These are phyloP conservation scores for Phaenicophaeus curvirostris DNA, from an alignment of 2,797 vertebrate genomes.

Conservation along the genomic window DNA sequence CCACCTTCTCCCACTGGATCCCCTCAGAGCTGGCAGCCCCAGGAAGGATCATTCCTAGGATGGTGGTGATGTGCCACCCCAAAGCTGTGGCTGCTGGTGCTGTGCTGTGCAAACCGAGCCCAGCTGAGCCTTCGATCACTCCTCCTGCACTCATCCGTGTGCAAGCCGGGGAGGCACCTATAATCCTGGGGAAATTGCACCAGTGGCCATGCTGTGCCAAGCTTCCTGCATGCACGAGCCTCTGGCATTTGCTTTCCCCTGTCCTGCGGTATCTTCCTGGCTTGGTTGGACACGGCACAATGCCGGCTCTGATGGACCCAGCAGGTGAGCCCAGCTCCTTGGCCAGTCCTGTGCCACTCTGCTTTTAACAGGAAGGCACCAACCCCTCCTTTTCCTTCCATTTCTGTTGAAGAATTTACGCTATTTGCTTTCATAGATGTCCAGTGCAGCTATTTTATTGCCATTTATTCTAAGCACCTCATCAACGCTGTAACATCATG, in stretches of 20 bases:
- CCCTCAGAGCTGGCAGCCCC: accelerated
- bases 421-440: accelerated
- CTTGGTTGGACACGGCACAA: accelerated
- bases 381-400: not conserved
- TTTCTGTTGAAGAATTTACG: not conserved
- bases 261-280: accelerated
- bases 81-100: accelerated
- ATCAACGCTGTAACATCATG: accelerated
- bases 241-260: accelerated
- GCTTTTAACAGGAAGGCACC: accelerated
- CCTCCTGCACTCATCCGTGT: accelerated
- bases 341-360: not conserved
- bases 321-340: accelerated
- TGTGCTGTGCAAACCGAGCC: accelerated
- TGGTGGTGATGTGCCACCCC: accelerated
- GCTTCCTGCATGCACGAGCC: accelerated
- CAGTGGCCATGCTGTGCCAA: accelerated
- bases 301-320: accelerated
- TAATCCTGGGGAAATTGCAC: not conserved
- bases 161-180: not conserved
- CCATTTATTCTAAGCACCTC: not conserved
- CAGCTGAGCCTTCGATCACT: accelerated
- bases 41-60: accelerated
- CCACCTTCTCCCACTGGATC: not conserved
- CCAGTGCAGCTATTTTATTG: accelerated